A percentile compares a stretch with the other conserved stretches of the same genome.
Conservation (phyloP, 2,888 invertebrate genomes). For the Alentia gelatinosa region DNA sequence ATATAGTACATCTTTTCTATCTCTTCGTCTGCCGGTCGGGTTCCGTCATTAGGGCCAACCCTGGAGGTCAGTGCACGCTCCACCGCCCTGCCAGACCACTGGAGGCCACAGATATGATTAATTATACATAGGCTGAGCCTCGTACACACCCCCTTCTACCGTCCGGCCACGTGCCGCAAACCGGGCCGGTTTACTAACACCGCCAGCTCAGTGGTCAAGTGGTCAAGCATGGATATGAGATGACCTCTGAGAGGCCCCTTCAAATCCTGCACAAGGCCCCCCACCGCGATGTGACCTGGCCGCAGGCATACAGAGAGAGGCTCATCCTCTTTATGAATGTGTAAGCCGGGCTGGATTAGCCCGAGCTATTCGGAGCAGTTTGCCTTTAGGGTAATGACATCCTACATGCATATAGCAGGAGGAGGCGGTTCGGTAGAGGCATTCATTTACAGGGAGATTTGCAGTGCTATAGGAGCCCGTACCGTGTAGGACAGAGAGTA, state of each 20-base stretch:
- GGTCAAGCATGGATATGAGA: background rate
- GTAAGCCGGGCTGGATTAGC: no score
- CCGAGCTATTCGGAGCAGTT: no score
- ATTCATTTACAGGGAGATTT: no score
- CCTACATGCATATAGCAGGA: no score
- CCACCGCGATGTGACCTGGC: background rate
- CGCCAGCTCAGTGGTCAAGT: background rate
- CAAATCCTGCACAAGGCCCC: background rate
- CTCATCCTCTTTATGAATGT: no score
- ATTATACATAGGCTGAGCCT: background rate
- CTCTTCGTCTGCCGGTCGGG: background rate
- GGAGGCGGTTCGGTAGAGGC: no score
- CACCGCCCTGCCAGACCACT: background rate
- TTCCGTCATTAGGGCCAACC: background rate
- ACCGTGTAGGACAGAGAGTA: no score
- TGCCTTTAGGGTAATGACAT: no score
- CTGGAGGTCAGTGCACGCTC: background rate
- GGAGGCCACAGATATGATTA: background rate
- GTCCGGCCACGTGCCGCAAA: background rate
- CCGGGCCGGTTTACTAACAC: constrained; percentile 22
- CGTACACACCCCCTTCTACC: background rate
- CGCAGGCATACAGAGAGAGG: no score
- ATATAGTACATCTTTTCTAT: no score
- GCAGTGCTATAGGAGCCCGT: no score
- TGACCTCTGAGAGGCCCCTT: background rate